A percentile compares a stretch with the other conserved stretches of the same genome.
These are phyloP conservation scores for Mactra quadrangularis DNA, from an alignment of 1,140 invertebrate species.

Conservation along the genomic window DNA sequence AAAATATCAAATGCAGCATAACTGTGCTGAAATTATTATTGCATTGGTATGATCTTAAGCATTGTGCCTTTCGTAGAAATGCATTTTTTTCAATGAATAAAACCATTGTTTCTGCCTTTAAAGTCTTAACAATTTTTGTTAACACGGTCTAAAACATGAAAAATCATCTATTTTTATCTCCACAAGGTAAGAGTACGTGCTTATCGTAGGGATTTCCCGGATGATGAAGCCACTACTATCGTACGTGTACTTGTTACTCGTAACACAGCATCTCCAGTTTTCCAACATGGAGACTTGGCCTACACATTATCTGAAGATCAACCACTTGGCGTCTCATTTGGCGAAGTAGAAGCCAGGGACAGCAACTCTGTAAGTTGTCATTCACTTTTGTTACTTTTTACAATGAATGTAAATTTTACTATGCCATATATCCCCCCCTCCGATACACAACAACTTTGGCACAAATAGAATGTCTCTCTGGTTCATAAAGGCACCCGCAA, in stretches of 20 bases:
- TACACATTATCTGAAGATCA: conserved; percentile 91
- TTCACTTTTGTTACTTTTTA: background rate
- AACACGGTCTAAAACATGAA: background rate
- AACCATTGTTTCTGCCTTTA: too few species aligned
- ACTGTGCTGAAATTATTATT: too few species aligned
- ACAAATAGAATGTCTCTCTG: too few species aligned
- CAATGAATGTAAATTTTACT: too few species aligned
- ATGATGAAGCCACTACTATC: conserved; percentile 86
- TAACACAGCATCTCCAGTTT: conserved; percentile 64
- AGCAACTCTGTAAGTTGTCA: conserved; percentile 56
- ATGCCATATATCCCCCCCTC: too few species aligned
- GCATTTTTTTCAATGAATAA: too few species aligned
- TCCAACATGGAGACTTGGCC: conserved; percentile 89
- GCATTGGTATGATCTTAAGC: too few species aligned
- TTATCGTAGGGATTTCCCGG: conserved; percentile 88
- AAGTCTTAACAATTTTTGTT: background rate
- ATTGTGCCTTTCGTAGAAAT: too few species aligned
- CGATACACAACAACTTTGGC: too few species aligned
- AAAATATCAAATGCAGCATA: too few species aligned
- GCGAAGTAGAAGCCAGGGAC: conserved; percentile 87
- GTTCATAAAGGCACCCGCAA: too few species aligned
- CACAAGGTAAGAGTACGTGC: conserved; percentile 66
- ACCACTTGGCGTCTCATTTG: conserved; percentile 83
- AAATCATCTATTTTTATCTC: conserved; percentile 45
- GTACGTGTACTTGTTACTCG: conserved; percentile 65